Base-by-base conservation (phyloP, 2,797 vertebrate species). In the Micromesistius poutassou region DNA sequence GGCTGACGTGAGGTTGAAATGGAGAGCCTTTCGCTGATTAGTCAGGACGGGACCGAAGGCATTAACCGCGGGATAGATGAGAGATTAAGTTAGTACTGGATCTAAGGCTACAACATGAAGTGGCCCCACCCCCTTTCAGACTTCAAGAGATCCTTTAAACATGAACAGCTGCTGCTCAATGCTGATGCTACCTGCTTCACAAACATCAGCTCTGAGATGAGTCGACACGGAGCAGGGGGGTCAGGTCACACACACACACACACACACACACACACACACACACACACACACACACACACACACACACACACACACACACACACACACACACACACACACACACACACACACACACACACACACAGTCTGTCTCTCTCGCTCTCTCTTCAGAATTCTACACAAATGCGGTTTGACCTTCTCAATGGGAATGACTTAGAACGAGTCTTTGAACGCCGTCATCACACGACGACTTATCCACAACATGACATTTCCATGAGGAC, bases 261-360 rank as follows among this genome's bases (percentile, higher is more conserved):
- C 28, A 71, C 68, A 31, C 68, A 71, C 68, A 71, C 68, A 71
- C n/a, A 30, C 68, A 71, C 68, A 71, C 68, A 71, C 28, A 71
- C 68, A 31, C 68, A 71, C 68, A 71, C 68, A 71, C n/a, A 30
- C 68, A 71, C 68, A 71, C 68, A 71, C 28, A 71, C 68, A 31
- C 68, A 71, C 68, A 71, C 68, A 71, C n/a, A 30, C 68, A 71
- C 68, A 71, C 68, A 71, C 28, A 71, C 68, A 31, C 68, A 71
- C 68, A 71, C 68, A 71, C n/a, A n/a, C n/a, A n/a, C n/a, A n/a
- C n/a, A n/a, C n/a, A n/a, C n/a, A n/a, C n/a, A n/a, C n/a, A 70
- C 66, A 70, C 66, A 70, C 66, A 70, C n/a, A 30, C 68, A 71
- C 68, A 71, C 68, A 71, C 28, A 71, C 68, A 31, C 68, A 71